Evolutionary conservation across 2,113 vertebrate species (phyloP).

Genomic region (Theropithecus gelada): DNA sequence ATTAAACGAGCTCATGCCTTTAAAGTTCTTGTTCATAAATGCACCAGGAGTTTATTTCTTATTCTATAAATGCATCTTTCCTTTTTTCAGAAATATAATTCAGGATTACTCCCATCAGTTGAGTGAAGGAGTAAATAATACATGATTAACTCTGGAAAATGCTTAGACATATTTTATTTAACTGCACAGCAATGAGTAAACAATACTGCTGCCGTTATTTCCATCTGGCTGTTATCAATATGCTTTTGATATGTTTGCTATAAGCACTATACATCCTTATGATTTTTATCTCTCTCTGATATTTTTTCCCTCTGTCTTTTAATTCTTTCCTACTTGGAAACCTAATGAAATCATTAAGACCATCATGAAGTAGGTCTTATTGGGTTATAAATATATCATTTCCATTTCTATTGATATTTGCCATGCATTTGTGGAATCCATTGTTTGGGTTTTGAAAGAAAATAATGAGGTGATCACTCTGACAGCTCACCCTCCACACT

Average conservation of each 20-base stretch:
- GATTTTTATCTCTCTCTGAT: not conserved
- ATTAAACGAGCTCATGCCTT: constrained; percentile 17
- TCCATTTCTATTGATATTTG: not conserved
- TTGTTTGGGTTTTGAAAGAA: not conserved
- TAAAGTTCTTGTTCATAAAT: not conserved
- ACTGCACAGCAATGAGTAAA: not conserved
- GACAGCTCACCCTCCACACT: not conserved
- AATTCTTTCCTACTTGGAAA: not conserved
- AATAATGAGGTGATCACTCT: not conserved
- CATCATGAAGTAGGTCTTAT: not conserved
- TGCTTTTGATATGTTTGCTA: not conserved
- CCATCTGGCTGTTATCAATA: not conserved
- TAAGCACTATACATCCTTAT: not conserved
- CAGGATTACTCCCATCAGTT: not conserved
- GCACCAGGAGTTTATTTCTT: not conserved
- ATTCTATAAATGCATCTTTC: not conserved
- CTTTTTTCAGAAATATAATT: not conserved
- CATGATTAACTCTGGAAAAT: not conserved
- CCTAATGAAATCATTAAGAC: not conserved
- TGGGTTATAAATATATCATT: not conserved
- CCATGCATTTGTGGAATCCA: not conserved
- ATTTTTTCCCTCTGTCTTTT: not conserved
- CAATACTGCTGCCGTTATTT: not conserved
- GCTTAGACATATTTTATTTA: constrained; percentile 33
- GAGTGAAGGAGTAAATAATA: not conserved